Base-by-base conservation (phyloP, 1,140 invertebrate genomes). In the Atta colombica region DNA sequence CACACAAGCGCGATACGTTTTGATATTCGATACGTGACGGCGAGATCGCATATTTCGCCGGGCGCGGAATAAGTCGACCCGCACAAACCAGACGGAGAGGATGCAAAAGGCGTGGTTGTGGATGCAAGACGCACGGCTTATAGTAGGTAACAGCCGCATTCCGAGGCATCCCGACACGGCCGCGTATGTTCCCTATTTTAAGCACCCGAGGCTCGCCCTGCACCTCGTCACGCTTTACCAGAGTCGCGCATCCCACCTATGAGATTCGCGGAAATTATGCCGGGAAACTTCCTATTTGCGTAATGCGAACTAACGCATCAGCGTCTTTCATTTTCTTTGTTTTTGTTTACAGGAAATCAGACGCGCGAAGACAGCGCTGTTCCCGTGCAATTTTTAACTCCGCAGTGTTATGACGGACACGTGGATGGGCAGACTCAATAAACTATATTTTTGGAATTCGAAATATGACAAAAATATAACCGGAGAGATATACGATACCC, bases 151-250 rank as follows among this genome's bases (percentile, higher is more conserved):
- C 49, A 87, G 68, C 63, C 72, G 71, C 86, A 77, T 87, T 87
- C 86, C 68, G 72, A 21, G 69, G 68, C 68, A 84, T 87, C 45
- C 28, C 45, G 49, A 68, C 45, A 18, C 21, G 8, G 28, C 4
- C 60, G 7, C n/a, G 31, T 25, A 63, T 65, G 81, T 74, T 58
- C 25, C 72, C 81, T 87, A 87, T 87, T 87, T 87, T 85, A 77
- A 87, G 86, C 61, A 45, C 14, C 25, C 35, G 51, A 85, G 63
- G 45, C 77, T 60, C 18, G 39, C 35, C 71, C 72, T 75, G 86
- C 71, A 10, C 31, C 66, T 85, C 81, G 61, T 87, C 81, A 69
- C 66, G 45, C 61, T 49, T 85, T 49, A 8, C 81, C 82, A 63
- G 49, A 49, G 39, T 51, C 69, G 51, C 71, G 72, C 18, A 53